Conservation (phyloP, 2,113 vertebrate species). For the Pterocles gutturalis region DNA sequence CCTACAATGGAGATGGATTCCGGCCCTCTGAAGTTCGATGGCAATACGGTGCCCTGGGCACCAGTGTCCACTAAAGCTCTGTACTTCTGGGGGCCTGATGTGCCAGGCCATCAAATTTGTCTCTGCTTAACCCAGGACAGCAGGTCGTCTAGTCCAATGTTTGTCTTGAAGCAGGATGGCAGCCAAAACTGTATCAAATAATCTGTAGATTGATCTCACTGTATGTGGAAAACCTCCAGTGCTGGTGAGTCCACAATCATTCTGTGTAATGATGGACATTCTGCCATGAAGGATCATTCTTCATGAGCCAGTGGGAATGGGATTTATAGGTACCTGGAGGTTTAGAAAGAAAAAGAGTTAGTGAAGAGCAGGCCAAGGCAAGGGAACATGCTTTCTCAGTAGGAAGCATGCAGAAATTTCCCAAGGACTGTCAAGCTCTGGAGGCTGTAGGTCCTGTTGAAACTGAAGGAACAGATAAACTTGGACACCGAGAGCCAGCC, state of each 20-base stretch:
- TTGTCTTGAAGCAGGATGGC: accelerated
- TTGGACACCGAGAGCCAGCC: not conserved
- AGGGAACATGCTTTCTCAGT: not conserved
- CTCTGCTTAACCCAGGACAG: too few relatives aligned
- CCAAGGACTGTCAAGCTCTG: not conserved
- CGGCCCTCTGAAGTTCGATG: too few relatives aligned
- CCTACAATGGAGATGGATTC: too few relatives aligned
- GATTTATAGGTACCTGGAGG: accelerated
- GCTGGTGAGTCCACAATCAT: not conserved
- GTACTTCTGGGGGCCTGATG: too few relatives aligned
- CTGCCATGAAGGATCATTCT: not conserved
- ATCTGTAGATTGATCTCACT: not conserved
- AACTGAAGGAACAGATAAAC: not conserved
- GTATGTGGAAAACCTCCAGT: not conserved
- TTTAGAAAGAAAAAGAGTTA: not conserved
- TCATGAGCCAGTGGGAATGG: not conserved
- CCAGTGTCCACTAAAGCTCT: too few relatives aligned
- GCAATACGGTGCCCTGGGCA: too few relatives aligned
- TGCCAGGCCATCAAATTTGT: too few relatives aligned
- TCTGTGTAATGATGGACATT: not conserved
- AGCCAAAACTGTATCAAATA: not conserved
- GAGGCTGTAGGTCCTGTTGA: not conserved
- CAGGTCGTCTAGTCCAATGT: not conserved
- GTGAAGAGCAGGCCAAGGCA: not conserved
- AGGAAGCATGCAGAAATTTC: not conserved